phyloP scores from a whole-genome alignment of 1,140 invertebrate species.

The Wiebesia pumilae region DNA sequence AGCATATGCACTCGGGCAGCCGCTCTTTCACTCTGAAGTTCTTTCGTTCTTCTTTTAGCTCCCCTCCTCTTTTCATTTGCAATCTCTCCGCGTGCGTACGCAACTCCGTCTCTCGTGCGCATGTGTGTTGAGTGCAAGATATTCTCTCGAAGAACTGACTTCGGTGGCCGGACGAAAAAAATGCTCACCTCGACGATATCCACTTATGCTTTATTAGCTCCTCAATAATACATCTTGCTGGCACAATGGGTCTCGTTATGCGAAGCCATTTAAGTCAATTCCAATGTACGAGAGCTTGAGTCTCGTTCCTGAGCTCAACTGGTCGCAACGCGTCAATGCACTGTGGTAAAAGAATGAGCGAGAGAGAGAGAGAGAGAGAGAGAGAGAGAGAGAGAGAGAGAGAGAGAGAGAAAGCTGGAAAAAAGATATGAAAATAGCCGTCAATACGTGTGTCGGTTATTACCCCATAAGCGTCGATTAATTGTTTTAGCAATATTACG shows the following conservation, averaged over 20 bases:
- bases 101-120: background rate
- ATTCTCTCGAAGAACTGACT: background rate
- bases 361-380: background rate
- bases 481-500: background rate
- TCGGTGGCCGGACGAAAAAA: constrained; percentile 30
- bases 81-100: background rate
- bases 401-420: too few relatives aligned
- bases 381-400: background rate
- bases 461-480: background rate
- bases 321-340: constrained; percentile 24
- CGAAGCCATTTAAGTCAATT: constrained; percentile 47
- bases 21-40: background rate
- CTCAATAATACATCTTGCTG: constrained; percentile 52
- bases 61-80: constrained; percentile 32
- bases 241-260: constrained; percentile 50
- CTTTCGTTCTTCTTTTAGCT: background rate
- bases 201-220: constrained; percentile 54
- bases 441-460: background rate
- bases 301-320: background rate
- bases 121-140: background rate
- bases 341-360: background rate
- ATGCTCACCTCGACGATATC: constrained; percentile 46
- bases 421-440: background rate
- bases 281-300: constrained; percentile 22
- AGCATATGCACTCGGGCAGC: background rate